Evolutionary conservation across 2,797 vertebrate genomes (phyloP).

Genomic region (Tachyglossus aculeatus): DNA sequence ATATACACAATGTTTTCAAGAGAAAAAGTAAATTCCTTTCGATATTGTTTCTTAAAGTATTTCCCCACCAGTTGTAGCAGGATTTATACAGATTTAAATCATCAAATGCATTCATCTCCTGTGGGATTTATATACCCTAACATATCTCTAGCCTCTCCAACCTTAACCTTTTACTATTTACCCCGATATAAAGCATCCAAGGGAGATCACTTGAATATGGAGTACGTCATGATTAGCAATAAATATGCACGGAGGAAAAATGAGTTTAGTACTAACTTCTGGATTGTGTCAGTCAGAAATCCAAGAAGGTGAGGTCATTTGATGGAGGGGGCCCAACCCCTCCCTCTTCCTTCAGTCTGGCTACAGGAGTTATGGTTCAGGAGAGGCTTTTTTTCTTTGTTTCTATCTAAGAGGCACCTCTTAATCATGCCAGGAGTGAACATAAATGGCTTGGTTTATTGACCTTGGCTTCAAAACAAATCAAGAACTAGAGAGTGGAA

Average conservation of each 20-base stretch:
- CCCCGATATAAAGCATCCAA: background rate
- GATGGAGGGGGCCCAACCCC: background rate
- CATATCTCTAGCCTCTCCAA: background rate
- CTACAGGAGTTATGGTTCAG: background rate
- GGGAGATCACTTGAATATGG: background rate
- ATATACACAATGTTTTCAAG: background rate
- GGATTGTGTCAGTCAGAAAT: background rate
- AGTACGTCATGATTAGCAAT: background rate
- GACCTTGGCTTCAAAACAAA: background rate
- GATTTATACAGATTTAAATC: background rate
- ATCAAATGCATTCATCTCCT: background rate
- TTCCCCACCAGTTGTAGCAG: too few relatives aligned
- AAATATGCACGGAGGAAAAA: background rate
- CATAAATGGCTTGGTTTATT: background rate
- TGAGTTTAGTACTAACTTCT: background rate
- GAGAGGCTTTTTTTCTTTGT: background rate
- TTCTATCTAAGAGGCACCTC: background rate
- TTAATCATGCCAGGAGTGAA: background rate
- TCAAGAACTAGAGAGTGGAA: background rate
- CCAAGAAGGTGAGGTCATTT: background rate
- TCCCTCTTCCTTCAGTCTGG: background rate
- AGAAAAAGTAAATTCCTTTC: background rate
- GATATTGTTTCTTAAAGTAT: too few relatives aligned
- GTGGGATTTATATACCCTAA: background rate
- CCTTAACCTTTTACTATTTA: background rate